Percentiles rank a stretch among this genome's conserved stretches.
Conservation (phyloP, 2,888 invertebrate genomes). For the Aplocera efformata region DNA sequence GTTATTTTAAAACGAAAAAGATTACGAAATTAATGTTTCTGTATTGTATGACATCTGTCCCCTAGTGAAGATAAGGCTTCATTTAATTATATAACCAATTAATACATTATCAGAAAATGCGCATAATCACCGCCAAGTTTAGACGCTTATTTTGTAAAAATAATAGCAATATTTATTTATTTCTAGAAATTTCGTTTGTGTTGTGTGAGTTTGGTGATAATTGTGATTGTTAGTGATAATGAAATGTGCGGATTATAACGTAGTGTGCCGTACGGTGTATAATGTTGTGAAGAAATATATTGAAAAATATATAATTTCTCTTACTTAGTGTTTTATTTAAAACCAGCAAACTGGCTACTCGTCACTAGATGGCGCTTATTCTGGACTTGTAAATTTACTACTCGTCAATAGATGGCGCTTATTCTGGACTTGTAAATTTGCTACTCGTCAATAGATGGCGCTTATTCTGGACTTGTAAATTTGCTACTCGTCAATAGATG, state of each 20-base stretch:
- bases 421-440: no score
- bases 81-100: no score
- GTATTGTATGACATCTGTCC: no score
- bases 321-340: conserved; percentile 49
- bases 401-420: conserved; percentile 2
- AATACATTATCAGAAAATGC: no score
- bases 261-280: conserved; percentile 49
- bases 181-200: conserved; percentile 29
- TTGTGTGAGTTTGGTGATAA: conserved; percentile 41
- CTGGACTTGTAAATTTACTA: background rate
- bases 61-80: no score
- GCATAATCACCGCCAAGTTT: conserved; percentile 1
- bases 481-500: conserved; percentile 9
- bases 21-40: no score
- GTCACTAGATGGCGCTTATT: no score
- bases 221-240: conserved; percentile 38
- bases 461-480: background rate
- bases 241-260: conserved; percentile 34
- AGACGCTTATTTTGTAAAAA: conserved; percentile 41
- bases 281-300: conserved; percentile 67
- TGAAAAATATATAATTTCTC: conserved; percentile 77
- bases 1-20: no score
- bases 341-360: no score
- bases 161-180: conserved; percentile 61
- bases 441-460: no score